A percentile compares a stretch with the other conserved stretches of the same genome.
These are phyloP conservation scores for Neoniphon sammara DNA, from an alignment of 2,797 vertebrate species.

Conservation along the genomic window DNA sequence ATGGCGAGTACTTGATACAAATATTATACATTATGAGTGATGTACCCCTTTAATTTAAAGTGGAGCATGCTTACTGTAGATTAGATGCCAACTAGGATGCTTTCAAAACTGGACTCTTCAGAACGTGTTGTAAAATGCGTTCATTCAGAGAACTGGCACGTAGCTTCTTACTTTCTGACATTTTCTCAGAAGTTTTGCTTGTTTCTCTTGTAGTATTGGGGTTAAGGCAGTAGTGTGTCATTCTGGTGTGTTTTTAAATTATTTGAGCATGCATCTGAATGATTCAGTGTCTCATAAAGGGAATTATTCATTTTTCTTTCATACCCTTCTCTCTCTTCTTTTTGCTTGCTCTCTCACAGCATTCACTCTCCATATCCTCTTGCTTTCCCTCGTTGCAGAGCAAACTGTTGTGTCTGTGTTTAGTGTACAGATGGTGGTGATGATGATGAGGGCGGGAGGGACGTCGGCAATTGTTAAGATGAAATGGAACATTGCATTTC, in stretches of 20 bases:
- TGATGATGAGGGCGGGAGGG: constrained; percentile 19
- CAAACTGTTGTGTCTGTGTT: neutral
- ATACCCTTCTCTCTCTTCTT: constrained; percentile 3
- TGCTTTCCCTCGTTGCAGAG: constrained; percentile 10
- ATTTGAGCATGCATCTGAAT: too few relatives aligned
- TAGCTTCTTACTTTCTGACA: neutral
- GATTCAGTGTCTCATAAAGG: neutral
- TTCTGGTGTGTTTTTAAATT: too few relatives aligned
- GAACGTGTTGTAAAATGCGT: too few relatives aligned
- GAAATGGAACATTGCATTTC: constrained; percentile 40
- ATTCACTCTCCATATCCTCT: constrained; percentile 8
- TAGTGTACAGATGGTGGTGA: neutral
- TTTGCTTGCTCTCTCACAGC: constrained; percentile 2
- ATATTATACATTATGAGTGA: too few relatives aligned
- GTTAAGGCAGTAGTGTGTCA: too few relatives aligned
- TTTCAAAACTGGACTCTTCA: too few relatives aligned
- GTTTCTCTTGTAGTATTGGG: neutral
- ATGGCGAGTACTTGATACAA: too few relatives aligned
- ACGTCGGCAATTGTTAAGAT: constrained; percentile 10
- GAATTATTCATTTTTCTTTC: neutral
- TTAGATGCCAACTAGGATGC: too few relatives aligned
- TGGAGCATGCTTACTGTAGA: neutral
- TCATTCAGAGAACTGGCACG: too few relatives aligned
- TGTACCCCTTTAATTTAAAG: neutral
- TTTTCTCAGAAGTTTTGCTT: neutral